phyloP scores from a whole-genome alignment of 1,140 invertebrate species.

The Heliconius nattereri region DNA sequence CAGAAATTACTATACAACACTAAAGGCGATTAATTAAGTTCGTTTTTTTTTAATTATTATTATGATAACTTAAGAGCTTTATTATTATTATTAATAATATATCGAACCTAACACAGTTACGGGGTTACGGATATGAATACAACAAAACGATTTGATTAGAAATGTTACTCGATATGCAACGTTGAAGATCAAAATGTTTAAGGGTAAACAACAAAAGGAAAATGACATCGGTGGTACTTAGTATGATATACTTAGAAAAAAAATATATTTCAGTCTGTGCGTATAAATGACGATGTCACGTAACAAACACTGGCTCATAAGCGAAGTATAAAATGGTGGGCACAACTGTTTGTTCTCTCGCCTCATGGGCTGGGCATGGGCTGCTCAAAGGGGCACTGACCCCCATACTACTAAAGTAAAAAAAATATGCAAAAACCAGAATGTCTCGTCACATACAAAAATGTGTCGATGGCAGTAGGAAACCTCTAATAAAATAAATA shows the following conservation, averaged over 20 bases:
- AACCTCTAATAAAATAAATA: conserved; percentile 81
- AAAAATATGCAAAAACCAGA: conserved; percentile 70
- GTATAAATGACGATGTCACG: conserved; percentile 43
- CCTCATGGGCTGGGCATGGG: neutral
- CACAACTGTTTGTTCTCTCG: conserved; percentile 28
- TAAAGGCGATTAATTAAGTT: conserved; percentile 62
- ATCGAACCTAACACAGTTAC: conserved; percentile 67
- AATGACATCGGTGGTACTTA: conserved; percentile 76
- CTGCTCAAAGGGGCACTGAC: conserved; percentile 18
- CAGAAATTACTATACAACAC: conserved; percentile 62
- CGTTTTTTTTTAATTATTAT: conserved; percentile 46
- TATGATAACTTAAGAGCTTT: conserved; percentile 67
- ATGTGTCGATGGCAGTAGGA: conserved; percentile 75
- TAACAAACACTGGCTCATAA: conserved; percentile 25
- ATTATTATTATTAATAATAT: conserved; percentile 43
- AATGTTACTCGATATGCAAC: conserved; percentile 80
- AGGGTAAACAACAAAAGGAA: conserved; percentile 57
- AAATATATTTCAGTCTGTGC: conserved; percentile 63
- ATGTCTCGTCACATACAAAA: conserved; percentile 65
- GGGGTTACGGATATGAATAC: conserved; percentile 74
- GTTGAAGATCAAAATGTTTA: conserved; percentile 70
- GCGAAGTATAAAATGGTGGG: conserved; percentile 48
- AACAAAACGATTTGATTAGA: conserved; percentile 77
- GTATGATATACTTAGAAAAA: conserved; percentile 50
- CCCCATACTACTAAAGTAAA: conserved; percentile 58